A percentile compares a stretch with the other conserved stretches of the same genome.
These are phyloP conservation scores for Mus pahari DNA, from an alignment of 2,113 vertebrate species.

Conservation along the genomic window DNA sequence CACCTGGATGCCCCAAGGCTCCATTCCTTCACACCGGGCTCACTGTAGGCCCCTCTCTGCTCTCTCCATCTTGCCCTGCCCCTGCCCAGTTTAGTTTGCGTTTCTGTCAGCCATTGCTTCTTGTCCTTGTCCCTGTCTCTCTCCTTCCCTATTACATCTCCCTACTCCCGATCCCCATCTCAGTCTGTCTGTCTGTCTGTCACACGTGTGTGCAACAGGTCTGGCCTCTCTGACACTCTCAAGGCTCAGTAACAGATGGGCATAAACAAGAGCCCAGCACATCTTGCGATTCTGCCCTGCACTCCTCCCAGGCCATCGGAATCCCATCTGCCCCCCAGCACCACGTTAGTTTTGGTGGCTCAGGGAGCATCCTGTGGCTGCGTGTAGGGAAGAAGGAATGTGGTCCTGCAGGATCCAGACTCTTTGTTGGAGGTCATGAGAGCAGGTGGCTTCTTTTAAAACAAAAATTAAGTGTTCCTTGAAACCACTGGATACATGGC, in stretches of 20 bases:
- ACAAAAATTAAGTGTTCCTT: slow-evolving; percentile 35
- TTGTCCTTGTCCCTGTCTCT: too few species aligned
- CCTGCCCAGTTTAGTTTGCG: not conserved
- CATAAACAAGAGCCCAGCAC: not conserved
- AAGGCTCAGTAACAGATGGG: not conserved
- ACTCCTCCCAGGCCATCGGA: not conserved
- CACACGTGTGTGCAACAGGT: too few species aligned
- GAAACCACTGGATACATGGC: not conserved
- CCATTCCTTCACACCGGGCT: not conserved
- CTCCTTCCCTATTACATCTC: not conserved
- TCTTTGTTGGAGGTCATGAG: not conserved
- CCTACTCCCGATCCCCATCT: not conserved
- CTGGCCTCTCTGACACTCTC: not conserved
- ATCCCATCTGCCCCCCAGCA: not conserved
- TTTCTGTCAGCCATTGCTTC: not conserved
- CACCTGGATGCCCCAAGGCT: not conserved
- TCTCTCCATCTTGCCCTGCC: not conserved
- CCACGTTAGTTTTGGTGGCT: not conserved
- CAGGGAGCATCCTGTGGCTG: not conserved
- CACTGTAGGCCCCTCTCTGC: too few species aligned
- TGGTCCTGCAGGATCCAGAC: not conserved
- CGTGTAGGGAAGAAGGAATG: not conserved
- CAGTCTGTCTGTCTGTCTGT: not conserved
- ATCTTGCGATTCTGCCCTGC: not conserved
- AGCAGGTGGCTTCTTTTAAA: not conserved